Conservation (phyloP, 2,113 vertebrate genomes). For the Albula goreensis region DNA sequence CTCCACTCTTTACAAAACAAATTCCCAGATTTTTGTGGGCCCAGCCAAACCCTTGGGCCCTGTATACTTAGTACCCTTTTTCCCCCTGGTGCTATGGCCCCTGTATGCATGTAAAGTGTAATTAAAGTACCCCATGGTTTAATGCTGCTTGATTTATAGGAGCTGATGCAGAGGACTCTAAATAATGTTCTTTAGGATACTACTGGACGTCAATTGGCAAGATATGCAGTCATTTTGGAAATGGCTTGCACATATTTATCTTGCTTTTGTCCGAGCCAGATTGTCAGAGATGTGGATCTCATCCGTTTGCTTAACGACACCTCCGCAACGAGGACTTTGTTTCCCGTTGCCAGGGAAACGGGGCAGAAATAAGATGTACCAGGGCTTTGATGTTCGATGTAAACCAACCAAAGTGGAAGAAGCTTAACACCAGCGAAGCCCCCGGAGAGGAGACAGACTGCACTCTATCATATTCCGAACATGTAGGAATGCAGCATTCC, state of each 20-base stretch:
- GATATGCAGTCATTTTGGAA: neutral
- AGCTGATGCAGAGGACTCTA: neutral
- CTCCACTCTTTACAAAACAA: no score
- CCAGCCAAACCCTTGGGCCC: no score
- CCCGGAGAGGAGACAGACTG: neutral
- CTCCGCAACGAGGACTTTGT: conserved; percentile 4
- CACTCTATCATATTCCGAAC: conserved; percentile 5
- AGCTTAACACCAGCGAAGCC: neutral
- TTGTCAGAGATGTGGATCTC: neutral
- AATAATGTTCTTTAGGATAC: neutral
- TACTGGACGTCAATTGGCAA: no score
- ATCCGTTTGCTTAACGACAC: conserved; percentile 10
- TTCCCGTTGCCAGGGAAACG: conserved; percentile 31
- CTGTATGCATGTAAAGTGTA: neutral
- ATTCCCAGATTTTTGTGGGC: no score
- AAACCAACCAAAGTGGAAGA: conserved; percentile 16
- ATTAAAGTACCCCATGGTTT: neutral
- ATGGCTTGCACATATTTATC: neutral
- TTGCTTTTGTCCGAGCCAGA: neutral
- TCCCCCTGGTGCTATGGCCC: no score
- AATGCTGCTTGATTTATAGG: neutral
- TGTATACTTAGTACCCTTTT: no score
- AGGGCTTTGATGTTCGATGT: conserved; percentile 14
- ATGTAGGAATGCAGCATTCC: neutral
- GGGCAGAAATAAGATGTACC: conserved; percentile 19